Evolutionary conservation across 2,888 invertebrate genomes (phyloP), one percentile per base, ranked within the genome.

Genomic region (Phortica okadai): DNA sequence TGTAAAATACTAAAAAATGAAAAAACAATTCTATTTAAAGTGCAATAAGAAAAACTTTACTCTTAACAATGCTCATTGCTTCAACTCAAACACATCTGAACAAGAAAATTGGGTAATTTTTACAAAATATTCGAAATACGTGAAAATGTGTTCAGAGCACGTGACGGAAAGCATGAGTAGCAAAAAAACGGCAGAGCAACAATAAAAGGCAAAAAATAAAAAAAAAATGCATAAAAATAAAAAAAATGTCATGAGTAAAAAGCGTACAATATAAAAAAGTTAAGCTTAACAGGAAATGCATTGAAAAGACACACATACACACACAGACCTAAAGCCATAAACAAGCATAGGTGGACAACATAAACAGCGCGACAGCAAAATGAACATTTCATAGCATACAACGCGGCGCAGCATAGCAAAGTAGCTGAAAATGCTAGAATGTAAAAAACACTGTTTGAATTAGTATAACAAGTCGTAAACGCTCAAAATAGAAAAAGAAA

Each of bases 101-200:
- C n/a, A 72, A 77, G 79, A 81, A 88, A 82, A 85, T 88, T 88
- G 82, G 85, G 86, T 88, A 83, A 88, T 88, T 86, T 85, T 88
- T 83, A 64, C 79, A 86, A 86, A 86, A 86, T 88, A 86, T 86
- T 87, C 86, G 79, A 86, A 81, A 84, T 81, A 86, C 85, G 85
- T 86, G 85, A 81, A 88, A 86, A 88, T 88, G 85, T 82, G 79
- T 79, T 74, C 33, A 59, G 42, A 64, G 86, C 76, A 87, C 87
- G 87, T 87, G 87, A 87, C 89, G 77, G 81, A 81, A 78, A 73
- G 73, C 77, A 33, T 73, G 21, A 16, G 25, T n/a, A 16, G 66
- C 73, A 70, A 77, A 79, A 64, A 76, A 77, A 81, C 80, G 80
- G 76, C 56, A 77, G 73, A 41, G 76, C 78, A 81, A 79, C 75